Conservation (phyloP, 2,113 vertebrate species). For the Cryptomyrus ogoouensis region DNA sequence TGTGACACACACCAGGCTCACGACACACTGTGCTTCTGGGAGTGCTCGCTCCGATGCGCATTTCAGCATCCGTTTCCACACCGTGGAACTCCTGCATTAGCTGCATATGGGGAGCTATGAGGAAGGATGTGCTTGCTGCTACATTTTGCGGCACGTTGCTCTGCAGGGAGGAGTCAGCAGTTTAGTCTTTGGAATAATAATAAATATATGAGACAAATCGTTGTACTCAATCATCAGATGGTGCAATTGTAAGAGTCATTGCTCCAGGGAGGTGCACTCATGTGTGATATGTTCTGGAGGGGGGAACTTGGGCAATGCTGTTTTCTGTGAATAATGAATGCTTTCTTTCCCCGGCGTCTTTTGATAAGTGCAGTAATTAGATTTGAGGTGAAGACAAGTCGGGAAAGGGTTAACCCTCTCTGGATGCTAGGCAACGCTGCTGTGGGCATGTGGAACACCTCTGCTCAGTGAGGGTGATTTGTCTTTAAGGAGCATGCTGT, state of each 20-base stretch:
- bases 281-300: not conserved
- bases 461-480: not conserved
- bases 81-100: not conserved
- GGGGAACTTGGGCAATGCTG: no score
- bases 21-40: not conserved
- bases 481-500: conserved; percentile 4
- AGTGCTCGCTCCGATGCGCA: not conserved
- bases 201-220: not conserved
- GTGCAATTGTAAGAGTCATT: not conserved
- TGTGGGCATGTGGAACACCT: not conserved
- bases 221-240: not conserved
- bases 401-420: conserved; percentile 8
- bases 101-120: not conserved
- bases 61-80: not conserved
- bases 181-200: not conserved
- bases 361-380: not conserved
- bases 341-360: not conserved
- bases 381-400: not conserved
- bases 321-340: not conserved
- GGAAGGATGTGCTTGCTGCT: not conserved
- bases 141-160: not conserved
- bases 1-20: not conserved
- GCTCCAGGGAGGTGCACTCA: not conserved
- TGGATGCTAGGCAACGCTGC: conserved; percentile 5
- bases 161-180: not conserved